Evolutionary conservation across 1,140 invertebrate species (phyloP).

Genomic region (Telenomus remus): DNA sequence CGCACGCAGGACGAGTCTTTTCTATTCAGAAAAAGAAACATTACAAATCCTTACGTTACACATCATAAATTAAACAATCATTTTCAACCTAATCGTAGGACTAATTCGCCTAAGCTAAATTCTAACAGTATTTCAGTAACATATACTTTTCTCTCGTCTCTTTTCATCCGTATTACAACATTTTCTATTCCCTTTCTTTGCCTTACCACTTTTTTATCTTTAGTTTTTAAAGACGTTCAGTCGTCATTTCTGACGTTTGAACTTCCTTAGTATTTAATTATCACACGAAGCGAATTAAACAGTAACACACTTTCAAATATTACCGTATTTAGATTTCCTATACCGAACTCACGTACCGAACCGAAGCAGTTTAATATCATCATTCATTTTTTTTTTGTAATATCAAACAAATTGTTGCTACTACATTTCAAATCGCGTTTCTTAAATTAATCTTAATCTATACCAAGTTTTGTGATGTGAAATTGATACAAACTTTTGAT

Average conservation of each 20-base stretch:
- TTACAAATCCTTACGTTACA: constrained; percentile 12
- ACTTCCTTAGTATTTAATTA: constrained; percentile 16
- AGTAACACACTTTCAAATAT: background rate
- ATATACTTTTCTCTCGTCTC: no score
- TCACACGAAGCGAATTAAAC: constrained; percentile 29
- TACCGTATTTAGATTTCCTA: no score
- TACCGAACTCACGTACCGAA: constrained; percentile 1
- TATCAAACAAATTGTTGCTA: no score
- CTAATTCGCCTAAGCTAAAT: constrained; percentile 10
- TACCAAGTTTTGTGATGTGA: no score
- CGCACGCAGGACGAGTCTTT: constrained; percentile 22
- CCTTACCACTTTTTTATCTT: no score
- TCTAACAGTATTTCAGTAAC: background rate
- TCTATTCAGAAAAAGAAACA: background rate
- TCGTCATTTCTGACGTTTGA: no score
- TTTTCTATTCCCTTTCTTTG: background rate
- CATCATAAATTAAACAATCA: constrained; percentile 20
- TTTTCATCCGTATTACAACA: no score
- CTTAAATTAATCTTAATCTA: no score
- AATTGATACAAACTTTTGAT: no score
- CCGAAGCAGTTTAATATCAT: constrained; percentile 7
- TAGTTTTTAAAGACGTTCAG: no score
- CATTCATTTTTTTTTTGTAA: background rate
- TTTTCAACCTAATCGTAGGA: constrained; percentile 18
- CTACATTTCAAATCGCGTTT: no score